These are phyloP conservation scores for Apocheima hispidaria DNA, from an alignment of 2,888 invertebrate genomes.

Conservation along the genomic window DNA sequence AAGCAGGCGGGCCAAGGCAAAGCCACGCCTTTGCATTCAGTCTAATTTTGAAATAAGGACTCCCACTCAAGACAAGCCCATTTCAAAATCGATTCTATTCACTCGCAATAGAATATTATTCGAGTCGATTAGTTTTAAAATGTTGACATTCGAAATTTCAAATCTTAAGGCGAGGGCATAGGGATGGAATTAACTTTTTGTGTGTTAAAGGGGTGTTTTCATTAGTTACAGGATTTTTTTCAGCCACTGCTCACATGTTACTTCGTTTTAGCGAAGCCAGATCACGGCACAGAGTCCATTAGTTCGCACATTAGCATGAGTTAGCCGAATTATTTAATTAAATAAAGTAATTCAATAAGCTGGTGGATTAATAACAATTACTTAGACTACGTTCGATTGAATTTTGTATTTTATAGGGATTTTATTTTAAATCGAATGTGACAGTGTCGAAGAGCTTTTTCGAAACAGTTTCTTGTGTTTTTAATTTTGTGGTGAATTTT, in stretches of 20 bases:
- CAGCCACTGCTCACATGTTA: conserved; percentile 69
- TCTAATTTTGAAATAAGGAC: conserved; percentile 62
- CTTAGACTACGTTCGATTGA: conserved; percentile 63
- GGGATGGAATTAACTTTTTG: conserved; percentile 48
- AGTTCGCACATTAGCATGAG: conserved; percentile 84
- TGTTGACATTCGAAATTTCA: conserved; percentile 39
- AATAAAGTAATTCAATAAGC: conserved; percentile 84
- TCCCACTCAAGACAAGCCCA: conserved; percentile 50
- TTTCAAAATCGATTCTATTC: conserved; percentile 46
- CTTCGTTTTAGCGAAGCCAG: conserved; percentile 72
- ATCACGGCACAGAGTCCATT: conserved; percentile 80
- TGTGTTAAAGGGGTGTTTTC: conserved; percentile 58
- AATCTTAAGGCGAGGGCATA: conserved; percentile 54
- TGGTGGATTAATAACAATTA: conserved; percentile 82
- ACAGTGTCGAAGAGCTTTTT: conserved; percentile 57
- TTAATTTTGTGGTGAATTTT: conserved; percentile 41
- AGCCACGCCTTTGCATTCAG: conserved; percentile 70
- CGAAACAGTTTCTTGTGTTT: conserved; percentile 41
- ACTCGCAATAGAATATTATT: conserved; percentile 49
- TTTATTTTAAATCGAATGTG: conserved; percentile 68
- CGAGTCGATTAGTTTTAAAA: conserved; percentile 34
- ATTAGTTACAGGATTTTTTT: conserved; percentile 64
- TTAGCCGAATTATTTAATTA: conserved; percentile 85
- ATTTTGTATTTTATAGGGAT: conserved; percentile 45
- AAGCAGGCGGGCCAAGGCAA: conserved; percentile 63